Evolutionary conservation across 1,140 invertebrate species (phyloP).

Genomic region (Venustaconcha ellipsiformis): DNA sequence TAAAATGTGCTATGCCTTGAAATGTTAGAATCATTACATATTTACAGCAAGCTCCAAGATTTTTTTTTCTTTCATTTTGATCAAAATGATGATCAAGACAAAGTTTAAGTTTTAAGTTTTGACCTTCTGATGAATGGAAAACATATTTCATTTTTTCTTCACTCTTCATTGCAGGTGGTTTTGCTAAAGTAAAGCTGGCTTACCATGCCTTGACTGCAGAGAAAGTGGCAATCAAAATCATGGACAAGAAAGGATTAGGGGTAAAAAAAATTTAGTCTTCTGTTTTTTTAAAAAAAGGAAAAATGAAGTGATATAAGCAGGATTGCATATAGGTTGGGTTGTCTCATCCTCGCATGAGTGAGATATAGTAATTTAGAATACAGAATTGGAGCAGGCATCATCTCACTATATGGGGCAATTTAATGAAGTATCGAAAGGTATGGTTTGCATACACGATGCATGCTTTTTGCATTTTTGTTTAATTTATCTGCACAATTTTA

Average conservation of each 20-base stretch:
- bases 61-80: not conserved
- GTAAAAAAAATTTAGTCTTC: slow-evolving; percentile 69
- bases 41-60: not conserved
- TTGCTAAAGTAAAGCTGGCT: slow-evolving; percentile 85
- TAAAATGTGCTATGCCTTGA: not conserved
- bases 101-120: not conserved
- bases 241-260: slow-evolving; percentile 81
- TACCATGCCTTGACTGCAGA: slow-evolving; percentile 83
- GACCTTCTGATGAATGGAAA: not conserved
- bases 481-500: too few relatives aligned
- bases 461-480: too few relatives aligned
- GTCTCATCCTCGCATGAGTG: too few relatives aligned
- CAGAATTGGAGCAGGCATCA: too few relatives aligned
- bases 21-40: not conserved
- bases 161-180: slow-evolving; percentile 74
- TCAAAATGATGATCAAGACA: not conserved
- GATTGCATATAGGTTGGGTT: too few relatives aligned
- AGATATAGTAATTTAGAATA: too few relatives aligned
- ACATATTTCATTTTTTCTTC: slow-evolving; percentile 2
- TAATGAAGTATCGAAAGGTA: too few relatives aligned
- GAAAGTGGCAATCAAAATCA: slow-evolving; percentile 89
- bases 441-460: too few relatives aligned
- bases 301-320: too few relatives aligned
- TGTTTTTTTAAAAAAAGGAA: too few relatives aligned
- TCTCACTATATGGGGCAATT: too few relatives aligned